phyloP scores from a whole-genome alignment of 1,140 invertebrate species.

The Arion vulgaris region DNA sequence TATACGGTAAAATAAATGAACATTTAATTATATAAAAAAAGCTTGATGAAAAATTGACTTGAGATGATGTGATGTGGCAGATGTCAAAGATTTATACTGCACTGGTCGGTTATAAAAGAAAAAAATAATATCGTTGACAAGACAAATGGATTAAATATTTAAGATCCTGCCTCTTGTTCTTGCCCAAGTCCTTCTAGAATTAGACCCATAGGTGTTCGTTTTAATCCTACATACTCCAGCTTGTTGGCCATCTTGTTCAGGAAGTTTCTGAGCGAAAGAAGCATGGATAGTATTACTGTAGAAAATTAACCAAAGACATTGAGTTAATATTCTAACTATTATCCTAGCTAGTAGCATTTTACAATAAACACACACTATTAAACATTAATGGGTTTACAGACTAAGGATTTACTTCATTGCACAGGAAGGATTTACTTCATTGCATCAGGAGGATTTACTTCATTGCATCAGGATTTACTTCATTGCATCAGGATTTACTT shows the following conservation, averaged over 20 bases:
- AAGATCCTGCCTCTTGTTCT: conserved; percentile 74
- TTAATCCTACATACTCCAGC: conserved; percentile 83
- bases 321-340: too few species aligned
- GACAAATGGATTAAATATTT: conserved; percentile 38
- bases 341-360: too few species aligned
- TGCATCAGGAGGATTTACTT: too few species aligned
- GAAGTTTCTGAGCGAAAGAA: conserved; percentile 84
- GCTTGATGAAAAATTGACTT: not conserved
- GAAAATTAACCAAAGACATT: conserved; percentile 39
- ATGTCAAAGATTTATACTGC: not conserved
- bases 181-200: conserved; percentile 84
- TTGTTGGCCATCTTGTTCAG: conserved; percentile 86
- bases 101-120: not conserved
- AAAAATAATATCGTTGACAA: not conserved
- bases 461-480: too few species aligned
- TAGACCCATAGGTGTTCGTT: conserved; percentile 85
- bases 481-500: too few species aligned
- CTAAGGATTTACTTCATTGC: too few species aligned
- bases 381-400: too few species aligned
- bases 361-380: too few species aligned
- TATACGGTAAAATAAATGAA: not conserved
- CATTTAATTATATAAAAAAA: not conserved
- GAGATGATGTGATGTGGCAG: not conserved
- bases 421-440: too few species aligned
- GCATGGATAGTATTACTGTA: conserved; percentile 86